phyloP scores from a whole-genome alignment of 1,140 invertebrate species.

The Dreissena polymorpha region DNA sequence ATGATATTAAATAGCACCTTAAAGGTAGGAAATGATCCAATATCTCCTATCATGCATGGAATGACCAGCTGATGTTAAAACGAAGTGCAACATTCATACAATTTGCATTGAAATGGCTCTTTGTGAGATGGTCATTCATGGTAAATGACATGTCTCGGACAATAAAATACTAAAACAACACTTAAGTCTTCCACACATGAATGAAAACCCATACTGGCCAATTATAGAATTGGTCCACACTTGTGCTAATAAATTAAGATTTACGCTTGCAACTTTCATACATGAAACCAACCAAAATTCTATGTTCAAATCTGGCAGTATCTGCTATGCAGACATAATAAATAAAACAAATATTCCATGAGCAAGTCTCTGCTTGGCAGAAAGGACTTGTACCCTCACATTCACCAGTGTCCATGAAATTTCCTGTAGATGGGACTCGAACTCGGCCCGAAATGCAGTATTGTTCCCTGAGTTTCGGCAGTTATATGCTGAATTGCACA shows the following conservation, averaged over 20 bases:
- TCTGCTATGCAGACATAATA: constrained; percentile 31
- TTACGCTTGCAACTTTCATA: constrained; percentile 13
- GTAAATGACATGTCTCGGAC: constrained; percentile 29
- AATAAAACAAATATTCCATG: constrained; percentile 15
- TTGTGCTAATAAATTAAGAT: constrained; percentile 35
- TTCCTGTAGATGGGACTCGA: constrained; percentile 6
- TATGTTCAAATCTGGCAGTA: background rate
- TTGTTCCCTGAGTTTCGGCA: constrained; percentile 60
- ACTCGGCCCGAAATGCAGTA: constrained; percentile 46
- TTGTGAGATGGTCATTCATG: constrained; percentile 33
- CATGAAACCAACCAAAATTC: background rate
- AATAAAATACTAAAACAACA: constrained; percentile 25
- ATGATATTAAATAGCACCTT: constrained; percentile 16
- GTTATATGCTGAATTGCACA: constrained; percentile 59
- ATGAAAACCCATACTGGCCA: constrained; percentile 5
- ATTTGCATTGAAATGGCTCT: constrained; percentile 70
- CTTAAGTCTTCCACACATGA: constrained; percentile 20
- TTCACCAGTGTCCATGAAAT: constrained; percentile 21
- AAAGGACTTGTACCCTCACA: constrained; percentile 20
- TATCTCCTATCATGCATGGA: background rate
- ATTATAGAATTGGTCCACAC: constrained; percentile 20
- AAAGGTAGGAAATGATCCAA: constrained; percentile 12
- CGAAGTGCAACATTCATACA: constrained; percentile 38
- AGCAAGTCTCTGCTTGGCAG: constrained; percentile 55
- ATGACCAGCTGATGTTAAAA: background rate